Evolutionary conservation across 2,888 invertebrate species (phyloP).

Genomic region (Synanthedon tipuliformis): DNA sequence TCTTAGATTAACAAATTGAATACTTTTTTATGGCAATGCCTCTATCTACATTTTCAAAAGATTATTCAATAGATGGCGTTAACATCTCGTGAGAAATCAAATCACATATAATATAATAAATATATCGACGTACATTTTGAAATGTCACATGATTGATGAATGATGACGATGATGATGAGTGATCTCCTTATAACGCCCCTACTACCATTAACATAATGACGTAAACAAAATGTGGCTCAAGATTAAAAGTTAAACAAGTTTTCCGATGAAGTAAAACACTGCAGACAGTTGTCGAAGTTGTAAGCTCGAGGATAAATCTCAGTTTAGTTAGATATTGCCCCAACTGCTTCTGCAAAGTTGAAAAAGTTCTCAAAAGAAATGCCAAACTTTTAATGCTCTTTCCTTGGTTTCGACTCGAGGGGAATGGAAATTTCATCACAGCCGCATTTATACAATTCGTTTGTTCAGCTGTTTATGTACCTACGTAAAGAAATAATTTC

Average conservation of each 20-base stretch:
- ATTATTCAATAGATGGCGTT: too few relatives aligned
- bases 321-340: constrained; percentile 46
- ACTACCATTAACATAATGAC: background rate
- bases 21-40: too few relatives aligned
- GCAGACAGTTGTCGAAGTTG: constrained; percentile 44
- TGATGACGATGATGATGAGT: too few relatives aligned
- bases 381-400: constrained; percentile 52
- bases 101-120: too few relatives aligned
- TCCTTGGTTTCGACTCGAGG: constrained; percentile 33
- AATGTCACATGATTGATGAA: too few relatives aligned
- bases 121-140: too few relatives aligned
- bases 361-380: constrained; percentile 45
- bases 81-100: too few relatives aligned
- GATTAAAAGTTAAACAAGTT: constrained; percentile 21
- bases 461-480: background rate
- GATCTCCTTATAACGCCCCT: background rate
- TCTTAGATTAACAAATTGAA: too few relatives aligned
- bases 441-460: background rate
- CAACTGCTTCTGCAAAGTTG: constrained; percentile 32
- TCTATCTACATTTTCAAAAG: too few relatives aligned
- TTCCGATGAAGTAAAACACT: constrained; percentile 37
- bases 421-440: constrained; percentile 34
- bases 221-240: constrained; percentile 6
- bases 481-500: too few relatives aligned
- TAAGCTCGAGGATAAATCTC: constrained; percentile 50